These are phyloP conservation scores for Scytalopus superciliaris DNA, from an alignment of 2,113 vertebrate genomes.

Conservation along the genomic window DNA sequence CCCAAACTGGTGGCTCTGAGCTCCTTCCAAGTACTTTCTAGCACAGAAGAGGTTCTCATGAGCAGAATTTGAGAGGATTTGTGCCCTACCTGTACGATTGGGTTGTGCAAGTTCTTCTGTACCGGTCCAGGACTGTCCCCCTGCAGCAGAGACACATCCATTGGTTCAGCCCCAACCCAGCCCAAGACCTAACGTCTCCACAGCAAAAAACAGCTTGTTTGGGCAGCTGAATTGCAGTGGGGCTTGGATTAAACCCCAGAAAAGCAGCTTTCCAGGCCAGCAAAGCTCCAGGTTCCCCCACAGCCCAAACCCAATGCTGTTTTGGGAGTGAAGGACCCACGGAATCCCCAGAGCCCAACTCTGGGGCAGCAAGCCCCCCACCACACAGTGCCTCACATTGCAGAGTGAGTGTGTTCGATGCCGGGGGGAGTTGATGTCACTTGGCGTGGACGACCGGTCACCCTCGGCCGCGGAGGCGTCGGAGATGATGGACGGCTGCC, in stretches of 20 bases:
- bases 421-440: slow-evolving; percentile 96
- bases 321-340: accelerated
- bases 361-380: accelerated
- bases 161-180: not conserved
- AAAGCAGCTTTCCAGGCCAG: not conserved
- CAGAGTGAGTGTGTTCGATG: slow-evolving; percentile 99
- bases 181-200: accelerated
- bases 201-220: not conserved
- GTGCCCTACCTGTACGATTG: slow-evolving; percentile 78
- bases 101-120: slow-evolving; percentile 84
- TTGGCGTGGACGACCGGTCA: slow-evolving; percentile 94
- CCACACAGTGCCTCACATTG: slow-evolving; percentile 84
- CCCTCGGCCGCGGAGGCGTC: slow-evolving; percentile 91
- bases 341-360: not conserved
- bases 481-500: slow-evolving; percentile 94
- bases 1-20: not conserved
- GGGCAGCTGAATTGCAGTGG: accelerated
- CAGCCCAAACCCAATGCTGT: accelerated
- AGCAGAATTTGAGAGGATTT: not conserved
- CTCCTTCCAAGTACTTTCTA: not conserved
- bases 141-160: slow-evolving; percentile 22
- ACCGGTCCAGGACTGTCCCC: slow-evolving; percentile 82
- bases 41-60: not conserved
- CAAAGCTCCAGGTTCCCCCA: accelerated
- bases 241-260: not conserved